Evolutionary conservation across 2,888 invertebrate genomes (phyloP), one percentile per base, ranked within the genome.

Genomic region (Empis stercorea): DNA sequence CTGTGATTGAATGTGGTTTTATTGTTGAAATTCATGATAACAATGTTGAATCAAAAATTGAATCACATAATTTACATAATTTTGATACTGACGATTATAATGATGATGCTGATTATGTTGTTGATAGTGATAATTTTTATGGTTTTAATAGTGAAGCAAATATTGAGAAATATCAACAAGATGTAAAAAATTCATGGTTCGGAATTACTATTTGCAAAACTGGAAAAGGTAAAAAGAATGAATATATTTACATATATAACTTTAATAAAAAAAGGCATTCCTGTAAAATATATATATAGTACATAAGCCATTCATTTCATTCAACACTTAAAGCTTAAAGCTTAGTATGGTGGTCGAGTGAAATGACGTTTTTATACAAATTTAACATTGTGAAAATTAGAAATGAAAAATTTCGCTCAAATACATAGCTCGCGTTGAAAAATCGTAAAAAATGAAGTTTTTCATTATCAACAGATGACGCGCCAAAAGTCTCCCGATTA

Each of bases 1-100:
- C 82, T 47, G 82, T 82, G 48, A 74, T 82, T 59, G 80, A 82
- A 66, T 75, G 79, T 38, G 84, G 84, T 47, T 83, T 83, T 67
- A 77, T 84, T 56, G 73, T 83, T 53, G 82, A 84, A 64, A 73
- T 79, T 49, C 73, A 76, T 46, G 76, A 76, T 43, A 61, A 56
- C 54, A 10, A 55, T 51, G 34, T 23, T 2, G 60, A 55, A 6
- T 34, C 32, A 34, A 14, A 23, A 27, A 27, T 27, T 4, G 36
- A 45, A 52, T 4, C 48, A 46, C 23, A 50, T 32, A 14, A 23
- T 43, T 52, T 51, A 6, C 45, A 59, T 44, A 59, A 59, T 48
- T 55, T 59, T 36, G 61, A 59, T 44, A 15, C 44, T 20, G 42
- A 49, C 42, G 37, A 48, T 42, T n/a, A n/a, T 15, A 16, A 42